Percentiles rank a stretch among this genome's conserved stretches.
Conservation (phyloP, 1,140 invertebrate species). For the Bombus sibiricus region DNA sequence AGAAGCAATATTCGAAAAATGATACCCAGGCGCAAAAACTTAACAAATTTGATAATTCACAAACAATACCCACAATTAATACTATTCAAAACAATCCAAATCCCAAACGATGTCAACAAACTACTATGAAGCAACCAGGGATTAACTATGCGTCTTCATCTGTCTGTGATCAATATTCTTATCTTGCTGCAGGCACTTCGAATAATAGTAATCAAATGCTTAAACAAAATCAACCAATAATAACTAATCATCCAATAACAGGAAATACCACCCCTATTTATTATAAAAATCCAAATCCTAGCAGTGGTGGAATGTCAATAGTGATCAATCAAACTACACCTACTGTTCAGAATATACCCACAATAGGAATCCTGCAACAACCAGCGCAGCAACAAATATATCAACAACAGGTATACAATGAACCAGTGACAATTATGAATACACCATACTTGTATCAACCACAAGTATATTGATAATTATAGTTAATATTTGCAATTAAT, state of each 20-base stretch:
- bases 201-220: background rate
- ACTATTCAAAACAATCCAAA: background rate
- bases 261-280: background rate
- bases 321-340: slow-evolving; percentile 17
- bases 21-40: rapidly evolving
- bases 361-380: background rate
- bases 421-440: background rate
- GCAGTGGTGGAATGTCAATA: background rate
- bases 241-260: background rate
- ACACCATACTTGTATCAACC: background rate
- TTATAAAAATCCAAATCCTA: background rate
- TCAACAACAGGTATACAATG: background rate
- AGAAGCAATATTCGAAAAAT: background rate
- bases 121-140: background rate
- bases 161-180: background rate
- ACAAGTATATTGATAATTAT: slow-evolving; percentile 2
- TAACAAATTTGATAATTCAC: background rate
- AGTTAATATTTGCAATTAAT: background rate
- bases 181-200: background rate
- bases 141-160: background rate
- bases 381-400: slow-evolving; percentile 14
- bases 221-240: background rate
- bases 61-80: background rate
- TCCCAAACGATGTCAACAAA: background rate
- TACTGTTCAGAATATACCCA: background rate